These are phyloP conservation scores for Melanocharis versteri DNA, from an alignment of 2,113 vertebrate species.

Conservation along the genomic window DNA sequence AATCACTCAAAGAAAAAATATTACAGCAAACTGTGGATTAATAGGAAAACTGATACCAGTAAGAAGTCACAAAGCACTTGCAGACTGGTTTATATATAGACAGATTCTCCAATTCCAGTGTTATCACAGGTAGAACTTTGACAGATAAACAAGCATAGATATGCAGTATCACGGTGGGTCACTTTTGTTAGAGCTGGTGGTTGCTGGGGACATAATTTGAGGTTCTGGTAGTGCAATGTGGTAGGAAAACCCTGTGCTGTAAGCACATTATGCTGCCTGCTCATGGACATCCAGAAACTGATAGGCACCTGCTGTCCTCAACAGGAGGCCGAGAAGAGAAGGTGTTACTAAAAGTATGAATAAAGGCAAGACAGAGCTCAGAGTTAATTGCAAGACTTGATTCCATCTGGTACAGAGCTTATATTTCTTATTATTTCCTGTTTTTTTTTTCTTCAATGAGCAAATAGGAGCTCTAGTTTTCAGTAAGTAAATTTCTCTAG, in stretches of 20 bases:
- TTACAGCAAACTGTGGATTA: not conserved
- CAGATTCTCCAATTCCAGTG: not conserved
- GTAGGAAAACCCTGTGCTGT: not conserved
- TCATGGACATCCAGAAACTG: not conserved
- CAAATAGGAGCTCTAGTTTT: not conserved
- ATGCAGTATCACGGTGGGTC: no score
- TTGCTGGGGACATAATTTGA: not conserved
- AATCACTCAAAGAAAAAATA: not conserved
- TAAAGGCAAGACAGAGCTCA: not conserved
- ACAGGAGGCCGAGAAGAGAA: fast-evolving
- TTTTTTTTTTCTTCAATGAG: not conserved
- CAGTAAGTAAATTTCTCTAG: not conserved
- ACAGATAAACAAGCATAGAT: not conserved
- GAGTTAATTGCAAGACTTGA: not conserved
- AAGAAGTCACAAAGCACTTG: not conserved
- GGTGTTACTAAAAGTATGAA: not conserved
- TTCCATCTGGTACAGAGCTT: not conserved
- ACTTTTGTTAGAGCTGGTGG: not conserved
- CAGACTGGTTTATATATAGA: not conserved
- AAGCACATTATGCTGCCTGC: not conserved
- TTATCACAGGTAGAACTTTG: not conserved
- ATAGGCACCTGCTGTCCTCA: not conserved
- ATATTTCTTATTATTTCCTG: not conserved
- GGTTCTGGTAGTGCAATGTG: not conserved
- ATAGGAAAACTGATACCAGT: not conserved